Evolutionary conservation across 92 coral and sea anemone genomes (phyloP).

Genomic region (Muricea muricata): DNA sequence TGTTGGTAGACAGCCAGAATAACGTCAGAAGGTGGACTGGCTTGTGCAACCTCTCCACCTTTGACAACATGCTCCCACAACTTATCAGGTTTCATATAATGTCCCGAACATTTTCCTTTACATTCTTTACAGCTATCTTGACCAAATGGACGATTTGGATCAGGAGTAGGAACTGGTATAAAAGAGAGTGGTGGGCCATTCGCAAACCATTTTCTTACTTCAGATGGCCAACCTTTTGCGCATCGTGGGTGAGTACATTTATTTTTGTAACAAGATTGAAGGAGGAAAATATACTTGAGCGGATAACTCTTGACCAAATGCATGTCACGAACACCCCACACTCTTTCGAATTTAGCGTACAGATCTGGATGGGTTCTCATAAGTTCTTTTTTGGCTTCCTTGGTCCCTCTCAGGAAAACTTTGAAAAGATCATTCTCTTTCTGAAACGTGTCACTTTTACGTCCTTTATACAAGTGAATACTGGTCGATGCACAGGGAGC

Average conservation of each 20-base stretch:
- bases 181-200: constrained; percentile 39
- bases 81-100: constrained; percentile 57
- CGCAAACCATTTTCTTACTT: not conserved
- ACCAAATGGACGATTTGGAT: constrained; percentile 40
- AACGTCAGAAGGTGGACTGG: no score
- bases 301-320: constrained; percentile 49
- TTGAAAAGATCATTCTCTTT: constrained; percentile 49
- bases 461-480: constrained; percentile 69
- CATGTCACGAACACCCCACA: constrained; percentile 67
- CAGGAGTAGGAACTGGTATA: constrained; percentile 44
- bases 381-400: constrained; percentile 44
- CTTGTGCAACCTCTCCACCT: constrained; percentile 61
- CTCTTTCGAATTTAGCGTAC: constrained; percentile 64
- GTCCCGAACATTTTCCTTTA: constrained; percentile 50
- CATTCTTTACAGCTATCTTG: constrained; percentile 49
- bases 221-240: not conserved
- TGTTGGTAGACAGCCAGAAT: no score
- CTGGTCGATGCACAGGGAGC: constrained; percentile 70
- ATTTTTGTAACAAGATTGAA: constrained; percentile 49
- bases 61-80: constrained; percentile 57
- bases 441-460: constrained; percentile 38
- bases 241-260: constrained; percentile 57
- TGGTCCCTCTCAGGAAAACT: constrained; percentile 58
- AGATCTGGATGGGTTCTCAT: constrained; percentile 39
- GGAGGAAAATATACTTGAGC: constrained; percentile 51